Evolutionary conservation across 1,140 invertebrate species (phyloP).

Genomic region (Papilio helenus): DNA sequence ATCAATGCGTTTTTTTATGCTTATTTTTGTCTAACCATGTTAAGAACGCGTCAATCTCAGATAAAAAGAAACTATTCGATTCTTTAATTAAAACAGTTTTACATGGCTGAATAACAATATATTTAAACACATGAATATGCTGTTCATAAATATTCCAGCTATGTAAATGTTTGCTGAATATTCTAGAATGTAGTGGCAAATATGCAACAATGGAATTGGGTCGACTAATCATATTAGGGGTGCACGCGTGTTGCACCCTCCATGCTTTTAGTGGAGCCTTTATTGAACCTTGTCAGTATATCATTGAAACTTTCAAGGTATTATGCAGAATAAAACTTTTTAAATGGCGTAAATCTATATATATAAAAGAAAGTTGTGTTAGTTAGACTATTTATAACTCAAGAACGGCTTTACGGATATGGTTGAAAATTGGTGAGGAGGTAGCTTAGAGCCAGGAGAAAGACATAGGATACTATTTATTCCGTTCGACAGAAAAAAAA

Average conservation of each 20-base stretch:
- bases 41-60: too few relatives aligned
- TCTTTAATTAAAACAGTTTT: too few relatives aligned
- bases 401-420: too few relatives aligned
- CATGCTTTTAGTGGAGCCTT: constrained; percentile 13
- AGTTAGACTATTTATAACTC: too few relatives aligned
- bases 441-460: too few relatives aligned
- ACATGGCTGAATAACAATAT: not conserved
- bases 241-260: not conserved
- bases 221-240: constrained; percentile 23
- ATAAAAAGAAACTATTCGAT: too few relatives aligned
- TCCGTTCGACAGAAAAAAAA: too few relatives aligned
- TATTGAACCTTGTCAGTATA: not conserved
- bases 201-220: constrained; percentile 16
- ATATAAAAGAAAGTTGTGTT: too few relatives aligned
- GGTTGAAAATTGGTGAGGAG: too few relatives aligned
- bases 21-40: too few relatives aligned
- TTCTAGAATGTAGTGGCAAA: constrained; percentile 11
- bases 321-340: not conserved
- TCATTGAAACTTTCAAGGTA: not conserved
- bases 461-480: too few relatives aligned
- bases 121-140: not conserved
- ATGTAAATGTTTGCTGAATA: constrained; percentile 10
- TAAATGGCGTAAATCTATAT: not conserved
- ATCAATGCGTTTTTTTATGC: too few relatives aligned
- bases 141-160: not conserved